phyloP scores from a whole-genome alignment of 1,140 invertebrate species.

The Aphaenogaster rudis region DNA sequence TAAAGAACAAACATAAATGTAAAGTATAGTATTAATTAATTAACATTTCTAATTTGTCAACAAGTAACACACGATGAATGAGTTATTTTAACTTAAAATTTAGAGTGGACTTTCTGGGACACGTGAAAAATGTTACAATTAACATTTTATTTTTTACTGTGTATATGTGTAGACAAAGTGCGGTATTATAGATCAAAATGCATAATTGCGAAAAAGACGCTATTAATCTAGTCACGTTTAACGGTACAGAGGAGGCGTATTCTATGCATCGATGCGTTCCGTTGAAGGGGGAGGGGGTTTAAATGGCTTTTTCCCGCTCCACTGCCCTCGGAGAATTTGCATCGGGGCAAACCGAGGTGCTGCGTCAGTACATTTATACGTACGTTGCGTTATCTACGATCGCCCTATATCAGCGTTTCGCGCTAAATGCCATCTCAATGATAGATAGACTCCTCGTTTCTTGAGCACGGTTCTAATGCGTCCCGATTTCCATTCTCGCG shows the following conservation, averaged over 20 bases:
- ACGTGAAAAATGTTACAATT: no score
- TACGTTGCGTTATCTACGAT: slow-evolving; percentile 51
- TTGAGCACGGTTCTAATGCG: not conserved
- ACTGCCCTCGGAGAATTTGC: slow-evolving; percentile 37
- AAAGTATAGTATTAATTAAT: no score
- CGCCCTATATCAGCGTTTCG: slow-evolving; percentile 40
- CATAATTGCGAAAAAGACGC: not conserved
- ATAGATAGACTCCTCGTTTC: slow-evolving; percentile 26
- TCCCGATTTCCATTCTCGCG: slow-evolving; percentile 23
- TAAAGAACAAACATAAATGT: no score
- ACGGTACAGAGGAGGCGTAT: not conserved
- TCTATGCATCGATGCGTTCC: slow-evolving; percentile 19
- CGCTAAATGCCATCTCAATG: slow-evolving; percentile 27
- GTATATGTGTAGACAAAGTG: not conserved
- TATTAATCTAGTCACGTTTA: slow-evolving; percentile 52
- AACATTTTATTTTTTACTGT: no score
- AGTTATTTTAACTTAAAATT: no score
- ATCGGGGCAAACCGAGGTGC: slow-evolving; percentile 15
- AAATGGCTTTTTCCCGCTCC: slow-evolving; percentile 39
- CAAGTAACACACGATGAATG: no score
- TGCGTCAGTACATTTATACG: slow-evolving; percentile 17
- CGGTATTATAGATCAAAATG: not conserved
- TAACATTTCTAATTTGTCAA: no score
- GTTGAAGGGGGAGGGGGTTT: not conserved
- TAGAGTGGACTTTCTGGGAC: no score